A percentile compares a stretch with the other conserved stretches of the same genome.
Evolutionary conservation across 1,140 invertebrate species (phyloP).

Genomic region (Anoplolepis gracilipes): DNA sequence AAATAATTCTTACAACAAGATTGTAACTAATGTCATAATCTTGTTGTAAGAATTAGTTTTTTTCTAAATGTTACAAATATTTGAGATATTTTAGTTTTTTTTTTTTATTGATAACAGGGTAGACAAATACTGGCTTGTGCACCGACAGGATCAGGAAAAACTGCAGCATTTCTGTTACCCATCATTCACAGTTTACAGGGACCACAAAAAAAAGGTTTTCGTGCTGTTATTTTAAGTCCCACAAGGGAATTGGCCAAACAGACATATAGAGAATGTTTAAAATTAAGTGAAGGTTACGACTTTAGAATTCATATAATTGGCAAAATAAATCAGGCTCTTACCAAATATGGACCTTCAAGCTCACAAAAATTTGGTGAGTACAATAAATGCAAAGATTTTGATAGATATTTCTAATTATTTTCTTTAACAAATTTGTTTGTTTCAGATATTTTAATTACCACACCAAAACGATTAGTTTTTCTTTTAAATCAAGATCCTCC

Average conservation of each 20-base stretch:
- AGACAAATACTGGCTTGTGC: constrained; percentile 97
- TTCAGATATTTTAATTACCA: constrained; percentile 97
- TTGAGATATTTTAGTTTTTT: constrained; percentile 61
- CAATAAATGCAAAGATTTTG: constrained; percentile 3
- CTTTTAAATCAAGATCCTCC: constrained; percentile 93
- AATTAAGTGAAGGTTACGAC: constrained; percentile 91
- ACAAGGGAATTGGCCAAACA: constrained; percentile 97
- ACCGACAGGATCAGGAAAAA: constrained; percentile 96
- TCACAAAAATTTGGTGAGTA: constrained; percentile 89
- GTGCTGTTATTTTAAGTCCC: constrained; percentile 95
- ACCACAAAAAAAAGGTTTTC: constrained; percentile 90
- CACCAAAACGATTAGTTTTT: constrained; percentile 97
- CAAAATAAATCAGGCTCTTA: constrained; percentile 88
- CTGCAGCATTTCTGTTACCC: constrained; percentile 94
- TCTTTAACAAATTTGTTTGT: constrained; percentile 44
- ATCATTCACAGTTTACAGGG: constrained; percentile 90
- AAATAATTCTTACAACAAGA: constrained; percentile 32
- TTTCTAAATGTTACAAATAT: constrained; percentile 78
- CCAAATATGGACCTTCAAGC: constrained; percentile 88
- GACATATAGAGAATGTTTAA: constrained; percentile 93
- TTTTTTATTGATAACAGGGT: constrained; percentile 85
- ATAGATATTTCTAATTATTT: constrained; percentile 39
- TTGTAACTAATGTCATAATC: neutral
- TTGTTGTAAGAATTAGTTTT: constrained; percentile 38
- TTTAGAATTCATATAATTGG: constrained; percentile 91